phyloP scores from a whole-genome alignment of 2,888 invertebrate species.

The Nysson spinosus region DNA sequence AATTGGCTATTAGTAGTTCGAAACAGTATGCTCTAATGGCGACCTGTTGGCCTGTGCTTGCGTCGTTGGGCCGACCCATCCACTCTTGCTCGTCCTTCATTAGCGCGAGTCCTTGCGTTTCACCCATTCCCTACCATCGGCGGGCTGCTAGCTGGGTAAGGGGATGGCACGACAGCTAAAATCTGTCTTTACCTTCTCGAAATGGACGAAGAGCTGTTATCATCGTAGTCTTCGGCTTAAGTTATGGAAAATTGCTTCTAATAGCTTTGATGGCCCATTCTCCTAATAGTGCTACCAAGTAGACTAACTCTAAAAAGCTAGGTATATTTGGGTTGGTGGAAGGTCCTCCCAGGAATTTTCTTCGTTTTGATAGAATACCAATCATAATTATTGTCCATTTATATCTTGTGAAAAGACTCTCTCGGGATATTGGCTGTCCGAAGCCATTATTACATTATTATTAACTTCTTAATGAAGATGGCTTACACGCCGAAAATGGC shows the following conservation, averaged over 20 bases:
- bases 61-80: conserved; percentile 67
- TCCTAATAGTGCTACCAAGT: conserved; percentile 30
- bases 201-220: conserved; percentile 50
- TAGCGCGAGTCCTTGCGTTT: conserved; percentile 65
- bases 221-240: conserved; percentile 16
- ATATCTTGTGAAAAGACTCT: too few species aligned
- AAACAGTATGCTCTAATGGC: conserved; percentile 77
- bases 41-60: conserved; percentile 76
- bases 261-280: conserved; percentile 48
- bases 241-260: conserved; percentile 47
- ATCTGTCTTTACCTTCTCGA: conserved; percentile 55
- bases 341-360: too few species aligned
- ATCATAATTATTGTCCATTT: too few species aligned
- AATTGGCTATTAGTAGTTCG: conserved; percentile 79
- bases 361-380: too few species aligned
- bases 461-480: background rate
- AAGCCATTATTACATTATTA: too few species aligned
- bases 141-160: conserved; percentile 26
- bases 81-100: conserved; percentile 65
- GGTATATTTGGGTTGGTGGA: too few species aligned
- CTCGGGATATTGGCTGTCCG: too few species aligned
- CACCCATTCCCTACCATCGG: conserved; percentile 41
- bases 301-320: background rate
- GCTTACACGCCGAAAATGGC: background rate
- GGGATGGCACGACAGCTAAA: conserved; percentile 44